phyloP scores from a whole-genome alignment of 1,140 invertebrate genomes.

The Musca vetustissima region DNA sequence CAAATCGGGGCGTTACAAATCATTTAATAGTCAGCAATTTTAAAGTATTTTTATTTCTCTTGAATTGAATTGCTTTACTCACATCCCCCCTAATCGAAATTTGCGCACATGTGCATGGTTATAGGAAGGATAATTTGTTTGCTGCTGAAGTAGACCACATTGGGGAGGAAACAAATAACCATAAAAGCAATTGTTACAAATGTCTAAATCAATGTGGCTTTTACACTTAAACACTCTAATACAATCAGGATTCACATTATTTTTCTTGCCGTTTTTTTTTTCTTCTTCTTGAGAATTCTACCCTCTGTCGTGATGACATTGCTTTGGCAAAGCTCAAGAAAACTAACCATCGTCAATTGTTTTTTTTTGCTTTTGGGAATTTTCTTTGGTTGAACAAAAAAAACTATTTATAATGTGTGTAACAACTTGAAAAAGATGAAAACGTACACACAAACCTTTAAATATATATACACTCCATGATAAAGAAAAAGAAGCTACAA shows the following conservation, averaged over 20 bases:
- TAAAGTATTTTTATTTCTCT: background rate
- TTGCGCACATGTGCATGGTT: background rate
- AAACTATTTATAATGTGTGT: background rate
- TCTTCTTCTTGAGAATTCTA: background rate
- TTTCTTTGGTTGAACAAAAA: background rate
- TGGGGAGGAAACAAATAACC: background rate
- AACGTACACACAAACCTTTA: no score
- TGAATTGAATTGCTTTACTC: background rate
- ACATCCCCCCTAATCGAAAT: background rate
- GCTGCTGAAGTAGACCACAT: no score
- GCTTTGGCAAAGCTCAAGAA: background rate
- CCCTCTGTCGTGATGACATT: background rate
- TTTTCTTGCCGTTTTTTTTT: background rate
- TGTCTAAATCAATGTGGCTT: conserved; percentile 19
- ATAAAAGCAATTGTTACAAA: conserved; percentile 24
- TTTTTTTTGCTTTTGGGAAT: background rate
- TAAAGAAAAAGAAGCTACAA: no score
- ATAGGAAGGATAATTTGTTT: background rate
- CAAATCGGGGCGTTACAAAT: background rate
- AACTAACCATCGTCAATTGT: background rate
- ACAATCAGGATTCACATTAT: background rate
- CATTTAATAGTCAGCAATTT: background rate
- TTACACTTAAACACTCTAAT: conserved; percentile 17
- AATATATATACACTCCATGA: no score
- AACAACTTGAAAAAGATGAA: no score